phyloP scores from a whole-genome alignment of 2,797 vertebrate genomes.

The Columba guinea region DNA sequence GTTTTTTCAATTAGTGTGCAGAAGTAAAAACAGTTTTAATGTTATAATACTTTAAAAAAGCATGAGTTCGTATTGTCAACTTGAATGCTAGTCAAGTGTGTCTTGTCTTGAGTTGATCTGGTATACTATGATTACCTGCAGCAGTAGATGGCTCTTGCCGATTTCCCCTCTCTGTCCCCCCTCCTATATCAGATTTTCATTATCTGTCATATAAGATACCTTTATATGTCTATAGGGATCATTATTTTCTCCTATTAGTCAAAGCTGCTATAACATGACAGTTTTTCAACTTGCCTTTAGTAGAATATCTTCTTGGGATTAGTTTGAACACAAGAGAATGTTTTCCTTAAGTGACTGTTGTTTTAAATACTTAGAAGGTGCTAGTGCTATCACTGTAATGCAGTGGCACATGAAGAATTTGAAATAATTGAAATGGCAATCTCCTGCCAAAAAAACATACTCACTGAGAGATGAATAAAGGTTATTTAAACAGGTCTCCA shows the following conservation, averaged over 20 bases:
- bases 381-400: background rate
- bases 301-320: background rate
- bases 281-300: background rate
- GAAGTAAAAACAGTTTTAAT: background rate
- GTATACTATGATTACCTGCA: background rate
- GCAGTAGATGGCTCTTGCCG: background rate
- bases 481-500: background rate
- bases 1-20: background rate
- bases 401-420: background rate
- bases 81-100: background rate
- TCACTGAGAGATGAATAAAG: background rate
- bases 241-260: background rate
- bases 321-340: background rate
- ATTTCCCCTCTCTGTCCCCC: background rate
- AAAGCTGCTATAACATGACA: background rate
- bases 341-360: background rate
- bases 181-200: background rate
- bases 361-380: background rate
- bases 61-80: rapidly evolving
- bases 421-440: background rate
- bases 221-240: background rate
- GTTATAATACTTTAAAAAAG: background rate
- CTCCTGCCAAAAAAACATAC: background rate
- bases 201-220: background rate
- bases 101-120: background rate